These are phyloP conservation scores for Anoplopoma fimbria DNA, from an alignment of 2,113 vertebrate species.

Conservation along the genomic window DNA sequence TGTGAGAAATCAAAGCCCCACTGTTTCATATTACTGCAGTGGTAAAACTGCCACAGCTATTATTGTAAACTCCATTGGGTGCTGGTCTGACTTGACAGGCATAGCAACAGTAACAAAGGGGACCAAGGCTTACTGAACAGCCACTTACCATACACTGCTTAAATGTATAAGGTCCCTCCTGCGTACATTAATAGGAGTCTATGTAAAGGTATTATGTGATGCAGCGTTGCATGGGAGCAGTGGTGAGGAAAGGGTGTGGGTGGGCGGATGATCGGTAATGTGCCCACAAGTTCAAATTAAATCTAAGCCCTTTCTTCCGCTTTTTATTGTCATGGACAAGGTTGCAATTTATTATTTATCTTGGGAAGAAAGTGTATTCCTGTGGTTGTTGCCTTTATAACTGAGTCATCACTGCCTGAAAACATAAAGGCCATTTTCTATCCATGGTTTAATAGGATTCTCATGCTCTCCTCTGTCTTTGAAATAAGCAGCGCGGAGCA, in stretches of 20 bases:
- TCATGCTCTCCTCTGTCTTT: constrained; percentile 49
- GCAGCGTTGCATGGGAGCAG: background rate
- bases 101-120: background rate
- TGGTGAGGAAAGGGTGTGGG: background rate
- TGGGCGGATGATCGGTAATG: constrained; percentile 32
- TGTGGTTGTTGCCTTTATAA: constrained; percentile 60
- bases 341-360: constrained; percentile 77
- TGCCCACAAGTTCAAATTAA: constrained; percentile 60
- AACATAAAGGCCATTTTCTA: constrained; percentile 47
- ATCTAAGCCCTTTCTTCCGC: constrained; percentile 58
- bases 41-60: constrained; percentile 1
- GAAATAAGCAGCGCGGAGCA: constrained; percentile 62
- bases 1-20: background rate
- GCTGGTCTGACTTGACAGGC: background rate
- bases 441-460: constrained; percentile 52
- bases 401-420: constrained; percentile 59
- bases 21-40: constrained; percentile 8
- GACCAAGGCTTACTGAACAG: background rate
- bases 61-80: background rate
- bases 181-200: background rate
- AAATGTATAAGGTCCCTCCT: background rate
- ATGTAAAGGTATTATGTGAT: constrained; percentile 17
- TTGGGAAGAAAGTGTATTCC: constrained; percentile 58
- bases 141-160: constrained; percentile 5
- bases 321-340: constrained; percentile 67